Conservation (phyloP, 2,797 vertebrate species). For the Hippopotamyrus pictus region DNA sequence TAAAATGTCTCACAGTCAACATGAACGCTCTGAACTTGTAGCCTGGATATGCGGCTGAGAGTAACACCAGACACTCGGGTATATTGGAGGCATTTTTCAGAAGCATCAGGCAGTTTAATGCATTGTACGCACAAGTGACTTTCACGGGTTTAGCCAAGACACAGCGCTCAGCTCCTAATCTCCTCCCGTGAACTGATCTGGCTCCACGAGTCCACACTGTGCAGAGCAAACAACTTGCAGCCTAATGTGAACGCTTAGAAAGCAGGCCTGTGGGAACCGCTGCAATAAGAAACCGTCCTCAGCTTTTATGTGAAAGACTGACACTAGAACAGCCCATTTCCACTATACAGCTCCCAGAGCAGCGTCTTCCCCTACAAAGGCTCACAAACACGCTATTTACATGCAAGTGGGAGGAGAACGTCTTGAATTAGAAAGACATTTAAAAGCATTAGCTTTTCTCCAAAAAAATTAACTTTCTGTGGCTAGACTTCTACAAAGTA, state of each 20-base stretch:
- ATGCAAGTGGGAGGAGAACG: not conserved
- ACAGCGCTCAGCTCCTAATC: not conserved
- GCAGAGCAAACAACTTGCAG: not conserved
- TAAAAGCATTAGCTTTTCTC: not conserved
- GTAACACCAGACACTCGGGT: not conserved
- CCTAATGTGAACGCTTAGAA: not conserved
- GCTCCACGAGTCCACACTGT: not conserved
- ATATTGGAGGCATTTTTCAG: not conserved
- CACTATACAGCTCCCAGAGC: not conserved
- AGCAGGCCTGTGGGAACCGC: not conserved
- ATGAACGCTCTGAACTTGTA: not conserved
- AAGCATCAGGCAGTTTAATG: not conserved
- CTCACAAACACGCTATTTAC: not conserved
- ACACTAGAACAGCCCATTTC: not conserved
- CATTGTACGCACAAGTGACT: not conserved
- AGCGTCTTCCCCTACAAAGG: not conserved
- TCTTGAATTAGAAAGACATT: not conserved
- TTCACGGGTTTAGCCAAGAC: not conserved
- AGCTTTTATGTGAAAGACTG: not conserved
- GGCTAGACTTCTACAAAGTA: not conserved
- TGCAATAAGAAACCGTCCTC: not conserved
- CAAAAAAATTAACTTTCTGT: not conserved
- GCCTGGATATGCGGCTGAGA: not conserved
- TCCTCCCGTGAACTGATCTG: not conserved
- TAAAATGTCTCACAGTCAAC: not conserved